Evolutionary conservation across 1,140 invertebrate species (phyloP), one percentile per base, ranked within the genome.

Genomic region (Cyrtorhinus lividipennis): DNA sequence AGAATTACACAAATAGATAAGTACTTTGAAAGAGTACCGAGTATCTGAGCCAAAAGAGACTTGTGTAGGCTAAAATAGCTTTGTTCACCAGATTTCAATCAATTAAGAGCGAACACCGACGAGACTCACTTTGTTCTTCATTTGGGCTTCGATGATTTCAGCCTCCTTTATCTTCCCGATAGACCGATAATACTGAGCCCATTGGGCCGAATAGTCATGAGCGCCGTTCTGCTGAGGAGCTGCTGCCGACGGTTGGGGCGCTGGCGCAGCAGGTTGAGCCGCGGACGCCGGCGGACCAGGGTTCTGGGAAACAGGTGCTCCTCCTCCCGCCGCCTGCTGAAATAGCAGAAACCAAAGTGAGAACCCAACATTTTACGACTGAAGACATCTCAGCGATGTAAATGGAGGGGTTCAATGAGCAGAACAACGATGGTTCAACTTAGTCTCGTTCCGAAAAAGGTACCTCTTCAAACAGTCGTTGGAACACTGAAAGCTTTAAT

Each of bases 111-210:
- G n/a, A n/a, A n/a, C n/a, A n/a, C n/a, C n/a, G n/a, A n/a, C n/a
- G n/a, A n/a, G n/a, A n/a, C n/a, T n/a, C n/a, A 85, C 83, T 77
- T 86, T 88, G 62, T 74, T 73, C 70, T 89, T 88, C 76, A 92
- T 88, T 75, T 92, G 89, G 66, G 85, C 83, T 76, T 95, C 92
- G 66, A 95, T 93, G 15, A 87, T 85, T 73, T 94, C 91, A 0
- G 93, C 93, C 77, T 95, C 90, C 72, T 92, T 89, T 65, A 89
- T 79, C 82, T 96, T 93, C 56, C 94, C 94, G 65, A 95, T 85
- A 69, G 84, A 86, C 72, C 93, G 81, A 75, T 98, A 99, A 78
- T 99, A 98, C 72, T 97, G 94, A 18, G 90, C 92, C 95, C 95
- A 99, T 71, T 96, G 92, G 56, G 87, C 87, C 73, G 90, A 95